Base-by-base conservation (phyloP, 2,888 invertebrate genomes). In the Cephus pulcher region DNA sequence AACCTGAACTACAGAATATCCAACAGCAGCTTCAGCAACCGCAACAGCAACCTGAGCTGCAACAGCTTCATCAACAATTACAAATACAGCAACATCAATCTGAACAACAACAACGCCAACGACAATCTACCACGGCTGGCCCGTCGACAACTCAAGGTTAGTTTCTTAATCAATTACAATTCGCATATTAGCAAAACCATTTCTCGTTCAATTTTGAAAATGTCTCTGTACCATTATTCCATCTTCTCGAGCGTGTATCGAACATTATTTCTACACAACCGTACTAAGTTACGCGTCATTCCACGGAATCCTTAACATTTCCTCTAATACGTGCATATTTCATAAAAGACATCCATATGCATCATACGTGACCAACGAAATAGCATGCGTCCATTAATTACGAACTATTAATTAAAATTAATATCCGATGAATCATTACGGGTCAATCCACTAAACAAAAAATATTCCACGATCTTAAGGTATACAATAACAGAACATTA, bases 41-140 rank as follows among this genome's bases (percentile, higher is more conserved):
- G 32, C 77, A 70, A 12, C 77, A 69, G 12, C 77, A 78, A 30
- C 78, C 40, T 11, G 70, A 75, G 3, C 78, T 69, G 11, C 12
- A 32, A 4, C 75, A 30, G 23, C 75, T 56, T n/a, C 30, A 33
- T 32, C 73, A 74, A 3, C 69, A 75, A 69, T 74, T 68, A 75
- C 73, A 56, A 75, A 56, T 23, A 56, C 37, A 40, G 34, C 32
- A 40, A 30, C 69, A 15, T 23, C 70, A 34, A 37, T 34, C 75
- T 11, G 34, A 68, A 32, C 30, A 69, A 70, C 75, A 78, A 40
- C 75, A 75, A 34, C 68, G 68, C 32, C 75, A 40, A 30, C 75
- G 70, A 34, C 77, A 77, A 35, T 34, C 74, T 56, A 37, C 74
- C 23, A 77, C 74, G 15, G 77, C 74, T 15, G 73, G 74, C 23